Percentiles rank a stretch among this genome's conserved stretches.
These are phyloP conservation scores for Dolichoris vasculosae DNA, from an alignment of 1,140 invertebrate genomes.

Conservation along the genomic window DNA sequence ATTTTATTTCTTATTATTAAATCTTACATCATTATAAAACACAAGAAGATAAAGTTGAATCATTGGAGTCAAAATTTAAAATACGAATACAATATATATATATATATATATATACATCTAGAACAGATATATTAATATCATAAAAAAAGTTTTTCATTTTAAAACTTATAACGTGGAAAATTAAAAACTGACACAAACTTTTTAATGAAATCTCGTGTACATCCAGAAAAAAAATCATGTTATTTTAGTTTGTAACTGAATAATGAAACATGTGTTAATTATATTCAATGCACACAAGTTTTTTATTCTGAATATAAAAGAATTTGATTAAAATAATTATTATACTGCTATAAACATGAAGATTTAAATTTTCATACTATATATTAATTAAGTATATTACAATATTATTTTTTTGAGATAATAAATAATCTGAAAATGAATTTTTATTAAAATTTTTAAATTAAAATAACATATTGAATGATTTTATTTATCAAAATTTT, in stretches of 20 bases:
- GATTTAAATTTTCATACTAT: background rate
- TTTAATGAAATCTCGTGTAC: background rate
- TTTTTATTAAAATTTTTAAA: too few species aligned
- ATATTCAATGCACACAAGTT: too few species aligned
- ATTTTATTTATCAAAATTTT: too few species aligned
- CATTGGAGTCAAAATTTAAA: background rate
- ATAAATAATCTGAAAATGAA: too few species aligned
- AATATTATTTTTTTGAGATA: too few species aligned
- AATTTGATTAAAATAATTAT: too few species aligned
- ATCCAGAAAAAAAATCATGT: background rate
- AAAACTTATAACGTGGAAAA: background rate
- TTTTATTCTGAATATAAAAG: too few species aligned
- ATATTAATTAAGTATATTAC: constrained; percentile 24
- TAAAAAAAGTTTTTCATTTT: background rate
- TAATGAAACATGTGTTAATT: background rate
- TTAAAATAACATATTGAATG: too few species aligned
- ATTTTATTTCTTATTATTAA: background rate
- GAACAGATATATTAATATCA: constrained; percentile 6
- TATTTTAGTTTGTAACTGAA: background rate
- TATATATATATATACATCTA: background rate
- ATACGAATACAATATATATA: background rate
- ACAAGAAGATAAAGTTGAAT: background rate
- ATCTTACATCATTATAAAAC: background rate
- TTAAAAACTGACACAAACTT: constrained; percentile 11
- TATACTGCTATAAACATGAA: background rate